Percentiles rank a stretch among this genome's conserved stretches.
Evolutionary conservation across 2,888 invertebrate genomes (phyloP).

Genomic region (Geophilus truncorum): DNA sequence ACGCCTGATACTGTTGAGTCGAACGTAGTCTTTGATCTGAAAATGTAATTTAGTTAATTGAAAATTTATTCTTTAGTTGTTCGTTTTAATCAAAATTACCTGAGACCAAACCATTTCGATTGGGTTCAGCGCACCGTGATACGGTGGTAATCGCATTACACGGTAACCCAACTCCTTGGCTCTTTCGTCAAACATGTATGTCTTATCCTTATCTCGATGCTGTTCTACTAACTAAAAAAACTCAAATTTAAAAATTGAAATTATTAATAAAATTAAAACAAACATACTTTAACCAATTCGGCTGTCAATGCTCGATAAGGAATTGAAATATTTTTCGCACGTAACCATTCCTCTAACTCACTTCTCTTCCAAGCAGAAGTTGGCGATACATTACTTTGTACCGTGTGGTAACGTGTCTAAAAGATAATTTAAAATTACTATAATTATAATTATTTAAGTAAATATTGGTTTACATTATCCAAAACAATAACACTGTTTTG

Average conservation of each 20-base stretch:
- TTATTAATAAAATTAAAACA: no score
- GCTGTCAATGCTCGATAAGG: no score
- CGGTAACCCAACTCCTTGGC: neutral
- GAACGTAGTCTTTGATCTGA: neutral
- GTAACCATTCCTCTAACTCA: neutral
- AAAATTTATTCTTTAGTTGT: no score
- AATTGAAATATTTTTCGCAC: neutral
- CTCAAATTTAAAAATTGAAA: no score
- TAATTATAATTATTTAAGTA: no score
- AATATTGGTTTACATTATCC: conserved; percentile 29
- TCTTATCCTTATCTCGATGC: no score
- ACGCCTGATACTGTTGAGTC: no score
- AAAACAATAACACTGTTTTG: conserved; percentile 33
- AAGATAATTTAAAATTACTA: no score
- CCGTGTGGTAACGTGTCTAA: conserved; percentile 22
- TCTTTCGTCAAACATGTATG: neutral
- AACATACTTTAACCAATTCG: no score
- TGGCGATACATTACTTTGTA: conserved; percentile 1
- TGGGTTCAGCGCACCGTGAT: conserved; percentile 29
- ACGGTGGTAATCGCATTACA: conserved; percentile 25
- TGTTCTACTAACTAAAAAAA: no score
- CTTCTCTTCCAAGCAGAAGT: neutral
- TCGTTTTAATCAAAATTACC: no score
- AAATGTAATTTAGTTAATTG: no score
- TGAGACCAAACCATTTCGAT: conserved; percentile 13